Conservation (phyloP, 1,140 invertebrate species). For the Drusus annulatus region DNA sequence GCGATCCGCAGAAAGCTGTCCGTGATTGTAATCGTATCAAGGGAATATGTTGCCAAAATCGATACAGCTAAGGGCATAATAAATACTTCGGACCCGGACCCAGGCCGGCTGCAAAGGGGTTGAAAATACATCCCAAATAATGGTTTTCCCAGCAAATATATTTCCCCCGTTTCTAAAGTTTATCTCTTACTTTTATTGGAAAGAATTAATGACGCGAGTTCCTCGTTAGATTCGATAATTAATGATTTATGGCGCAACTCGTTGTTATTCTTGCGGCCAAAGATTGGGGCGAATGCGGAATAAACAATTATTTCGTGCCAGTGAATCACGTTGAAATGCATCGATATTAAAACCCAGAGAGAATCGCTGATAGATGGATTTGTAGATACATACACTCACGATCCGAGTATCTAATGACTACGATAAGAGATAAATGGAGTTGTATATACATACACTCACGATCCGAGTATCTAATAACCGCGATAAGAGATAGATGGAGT, state of each 20-base stretch:
- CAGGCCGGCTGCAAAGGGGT: not conserved
- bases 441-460: no score
- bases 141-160: constrained; percentile 28
- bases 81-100: constrained; percentile 25
- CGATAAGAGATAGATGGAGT: no score
- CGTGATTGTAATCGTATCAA: constrained; percentile 32
- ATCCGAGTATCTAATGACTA: no score
- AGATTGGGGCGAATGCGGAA: constrained; percentile 4
- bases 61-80: constrained; percentile 33
- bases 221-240: constrained; percentile 24
- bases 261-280: not conserved
- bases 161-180: constrained; percentile 27
- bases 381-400: no score
- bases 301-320: no score
- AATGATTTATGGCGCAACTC: constrained; percentile 30
- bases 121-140: constrained; percentile 11
- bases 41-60: constrained; percentile 25
- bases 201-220: constrained; percentile 11
- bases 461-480: no score
- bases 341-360: no score
- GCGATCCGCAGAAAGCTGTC: no score
- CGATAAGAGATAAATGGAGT: no score
- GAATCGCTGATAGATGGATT: no score
- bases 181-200: constrained; percentile 25
- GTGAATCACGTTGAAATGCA: no score